These are phyloP conservation scores for Yoshiicerus persimilis DNA, from an alignment of 1,140 invertebrate species.

Conservation along the genomic window DNA sequence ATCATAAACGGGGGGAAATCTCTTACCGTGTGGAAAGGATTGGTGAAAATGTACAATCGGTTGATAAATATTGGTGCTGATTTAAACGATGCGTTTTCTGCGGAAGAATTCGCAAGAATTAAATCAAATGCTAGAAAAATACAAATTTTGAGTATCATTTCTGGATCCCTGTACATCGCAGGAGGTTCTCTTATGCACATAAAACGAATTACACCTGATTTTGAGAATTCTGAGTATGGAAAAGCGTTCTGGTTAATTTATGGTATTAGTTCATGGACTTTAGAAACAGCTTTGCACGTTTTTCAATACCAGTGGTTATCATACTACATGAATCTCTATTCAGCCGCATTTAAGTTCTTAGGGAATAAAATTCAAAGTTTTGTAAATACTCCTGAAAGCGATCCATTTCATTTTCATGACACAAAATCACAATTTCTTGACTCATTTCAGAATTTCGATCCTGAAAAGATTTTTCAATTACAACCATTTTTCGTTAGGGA, in stretches of 20 bases:
- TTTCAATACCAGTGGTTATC: background rate
- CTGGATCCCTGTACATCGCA: background rate
- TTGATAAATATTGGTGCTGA: background rate
- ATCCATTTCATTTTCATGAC: too few relatives aligned
- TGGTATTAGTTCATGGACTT: background rate
- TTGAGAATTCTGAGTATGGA: background rate
- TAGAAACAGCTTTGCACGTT: background rate
- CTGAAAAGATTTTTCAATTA: background rate
- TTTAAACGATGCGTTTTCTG: background rate
- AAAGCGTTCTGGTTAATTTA: background rate
- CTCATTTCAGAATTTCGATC: too few relatives aligned
- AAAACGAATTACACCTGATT: background rate
- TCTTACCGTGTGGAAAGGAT: background rate
- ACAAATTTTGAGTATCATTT: background rate
- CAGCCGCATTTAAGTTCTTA: background rate
- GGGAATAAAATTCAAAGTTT: background rate
- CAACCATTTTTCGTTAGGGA: background rate
- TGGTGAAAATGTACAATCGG: background rate
- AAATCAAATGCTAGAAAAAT: background rate
- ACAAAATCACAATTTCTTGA: too few relatives aligned
- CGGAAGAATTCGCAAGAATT: background rate
- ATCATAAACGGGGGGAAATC: background rate
- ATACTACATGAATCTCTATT: background rate
- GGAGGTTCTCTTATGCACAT: too few relatives aligned
- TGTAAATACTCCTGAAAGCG: too few relatives aligned